phyloP scores from a whole-genome alignment of 64 coral and sea anemone genomes.

The Catalaphyllia jardinei region DNA sequence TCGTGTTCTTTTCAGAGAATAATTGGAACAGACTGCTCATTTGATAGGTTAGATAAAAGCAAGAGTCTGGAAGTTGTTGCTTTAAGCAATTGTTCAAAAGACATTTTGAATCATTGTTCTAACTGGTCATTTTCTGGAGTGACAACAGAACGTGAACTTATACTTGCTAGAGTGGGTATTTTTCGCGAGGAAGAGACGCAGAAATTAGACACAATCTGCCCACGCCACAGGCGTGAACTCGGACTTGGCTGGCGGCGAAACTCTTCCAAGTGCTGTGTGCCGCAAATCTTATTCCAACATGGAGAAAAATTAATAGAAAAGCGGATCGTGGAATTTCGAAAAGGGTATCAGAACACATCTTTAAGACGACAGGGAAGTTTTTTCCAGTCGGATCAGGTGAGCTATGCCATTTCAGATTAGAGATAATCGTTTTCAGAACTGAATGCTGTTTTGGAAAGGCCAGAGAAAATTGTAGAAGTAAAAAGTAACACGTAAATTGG shows the following conservation, averaged over 20 bases:
- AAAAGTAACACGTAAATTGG: too few relatives aligned
- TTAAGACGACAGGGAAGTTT: too few relatives aligned
- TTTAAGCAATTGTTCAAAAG: constrained; percentile 42
- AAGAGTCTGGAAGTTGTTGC: constrained; percentile 28
- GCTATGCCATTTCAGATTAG: too few relatives aligned
- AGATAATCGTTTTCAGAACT: too few relatives aligned
- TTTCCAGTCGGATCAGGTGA: too few relatives aligned
- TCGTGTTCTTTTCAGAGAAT: constrained; percentile 35
- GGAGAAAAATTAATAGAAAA: constrained; percentile 41
- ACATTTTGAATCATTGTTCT: constrained; percentile 40
- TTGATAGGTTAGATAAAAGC: constrained; percentile 44
- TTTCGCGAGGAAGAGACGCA: too few relatives aligned
- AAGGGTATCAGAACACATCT: not conserved
- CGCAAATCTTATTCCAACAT: constrained; percentile 41
- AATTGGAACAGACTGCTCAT: constrained; percentile 23
- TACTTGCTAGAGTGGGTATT: constrained; percentile 42
- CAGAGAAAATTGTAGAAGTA: too few relatives aligned
- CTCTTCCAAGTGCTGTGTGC: constrained; percentile 34
- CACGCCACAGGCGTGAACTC: constrained; percentile 50
- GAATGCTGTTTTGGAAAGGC: too few relatives aligned
- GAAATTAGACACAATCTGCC: constrained; percentile 33
- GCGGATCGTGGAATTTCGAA: constrained; percentile 53
- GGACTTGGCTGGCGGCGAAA: constrained; percentile 56
- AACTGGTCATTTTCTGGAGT: constrained; percentile 64
- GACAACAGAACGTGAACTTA: constrained; percentile 47